Percentiles rank a stretch among this genome's conserved stretches.
phyloP scores from a whole-genome alignment of 1,140 invertebrate species.

The Nomia melanderi region DNA sequence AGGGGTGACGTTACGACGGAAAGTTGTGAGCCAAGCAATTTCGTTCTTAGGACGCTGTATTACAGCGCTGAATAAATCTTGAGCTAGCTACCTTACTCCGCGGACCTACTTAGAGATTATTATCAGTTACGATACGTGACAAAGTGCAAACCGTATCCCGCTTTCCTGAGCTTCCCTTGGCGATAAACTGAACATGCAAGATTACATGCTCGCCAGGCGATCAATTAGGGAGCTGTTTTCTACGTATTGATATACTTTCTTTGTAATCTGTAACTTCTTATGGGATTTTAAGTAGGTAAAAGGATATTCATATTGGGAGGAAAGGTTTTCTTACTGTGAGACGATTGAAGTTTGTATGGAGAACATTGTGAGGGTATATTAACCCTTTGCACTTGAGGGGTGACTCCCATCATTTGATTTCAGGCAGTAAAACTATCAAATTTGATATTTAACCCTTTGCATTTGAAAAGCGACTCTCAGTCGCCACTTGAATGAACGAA shows the following conservation, averaged over 20 bases:
- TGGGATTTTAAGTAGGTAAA: no score
- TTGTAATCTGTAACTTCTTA: no score
- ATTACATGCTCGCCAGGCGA: background rate
- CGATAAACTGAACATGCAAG: background rate
- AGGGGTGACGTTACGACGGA: conserved; percentile 30
- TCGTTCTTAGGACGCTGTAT: conserved; percentile 47
- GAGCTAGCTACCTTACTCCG: conserved; percentile 5
- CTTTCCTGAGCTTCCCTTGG: background rate
- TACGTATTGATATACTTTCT: background rate
- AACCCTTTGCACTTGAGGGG: no score
- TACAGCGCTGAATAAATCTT: conserved; percentile 46
- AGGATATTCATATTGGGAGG: no score
- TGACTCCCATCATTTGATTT: no score
- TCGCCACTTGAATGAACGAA: no score
- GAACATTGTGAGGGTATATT: no score
- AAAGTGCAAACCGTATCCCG: conserved; percentile 40
- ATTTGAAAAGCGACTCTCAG: no score
- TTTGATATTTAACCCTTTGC: no score
- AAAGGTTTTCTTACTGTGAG: no score
- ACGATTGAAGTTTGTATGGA: no score
- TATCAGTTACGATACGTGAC: conserved; percentile 47
- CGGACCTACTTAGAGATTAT: conserved; percentile 39
- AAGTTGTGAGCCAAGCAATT: conserved; percentile 58
- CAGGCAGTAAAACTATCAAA: no score
- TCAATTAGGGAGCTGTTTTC: background rate